Evolutionary conservation across 2,797 vertebrate genomes (phyloP), one percentile per base, ranked within the genome.

Genomic region (Eulemur coronatus): DNA sequence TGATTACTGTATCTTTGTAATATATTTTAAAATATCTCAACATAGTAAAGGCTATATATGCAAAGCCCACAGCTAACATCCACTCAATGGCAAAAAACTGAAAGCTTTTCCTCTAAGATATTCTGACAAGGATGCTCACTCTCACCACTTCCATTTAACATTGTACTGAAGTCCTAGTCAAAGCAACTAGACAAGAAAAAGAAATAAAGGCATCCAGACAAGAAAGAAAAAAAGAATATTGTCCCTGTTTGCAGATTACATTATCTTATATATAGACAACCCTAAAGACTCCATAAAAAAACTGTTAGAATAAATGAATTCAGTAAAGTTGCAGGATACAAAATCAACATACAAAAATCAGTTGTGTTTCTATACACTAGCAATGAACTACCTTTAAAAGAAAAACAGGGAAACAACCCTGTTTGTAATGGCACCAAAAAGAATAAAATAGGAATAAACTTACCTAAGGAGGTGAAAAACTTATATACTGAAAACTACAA

Each of bases 391-490:
- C n/a, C n/a, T 88, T 88, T 20, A 57, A 92, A 86, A 80, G 5
- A 26, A 88, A 94, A 73, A 80, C 67, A 61, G 26, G 4, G 73
- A 95, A 90, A 38, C 15, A 97, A 97, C 67, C 12, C n/a, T 24
- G 61, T 26, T 86, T 75, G 55, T 72, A 86, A 33, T 41, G 61
- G 41, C 26, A 50, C 24, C 50, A 76, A 79, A 72, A 87, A 93
- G 7, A 76, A 89, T 52, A 76, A 85, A 91, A 89, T 33, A 57
- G 13, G 48, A 69, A 82, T 75, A 94, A 96, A 59, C 2, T 73
- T 69, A 89, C 30, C 15, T 48, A 65, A 63, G 22, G 18, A 85
- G 17, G 5, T 46, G 13, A 86, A 95, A 87, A 70, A 72, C 17
- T 50, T 57, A 7, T 15, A 65, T 57, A 69, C 35, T 57, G 24